These are phyloP conservation scores for Hydraecia micacea DNA, from an alignment of 2,888 invertebrate genomes.

Conservation along the genomic window DNA sequence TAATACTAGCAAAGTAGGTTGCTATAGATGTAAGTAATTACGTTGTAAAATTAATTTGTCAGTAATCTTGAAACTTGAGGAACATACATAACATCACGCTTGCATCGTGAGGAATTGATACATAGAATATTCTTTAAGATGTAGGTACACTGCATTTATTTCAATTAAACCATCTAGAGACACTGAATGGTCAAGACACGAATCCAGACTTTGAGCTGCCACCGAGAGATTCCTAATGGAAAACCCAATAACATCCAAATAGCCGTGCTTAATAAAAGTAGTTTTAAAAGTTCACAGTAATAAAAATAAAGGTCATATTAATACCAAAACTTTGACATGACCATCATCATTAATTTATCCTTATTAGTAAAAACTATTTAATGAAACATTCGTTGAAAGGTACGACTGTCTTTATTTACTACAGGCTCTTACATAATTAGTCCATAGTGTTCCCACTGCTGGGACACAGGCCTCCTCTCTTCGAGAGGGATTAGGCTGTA, in stretches of 20 bases:
- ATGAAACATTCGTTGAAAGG: not conserved
- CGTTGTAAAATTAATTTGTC: not conserved
- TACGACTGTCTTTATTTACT: not conserved
- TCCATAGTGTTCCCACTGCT: not conserved
- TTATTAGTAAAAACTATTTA: not conserved
- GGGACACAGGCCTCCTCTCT: not conserved
- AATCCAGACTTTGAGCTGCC: not conserved
- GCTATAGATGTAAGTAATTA: not conserved
- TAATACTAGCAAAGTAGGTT: constrained; percentile 14
- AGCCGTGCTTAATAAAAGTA: not conserved
- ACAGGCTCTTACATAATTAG: too few species aligned
- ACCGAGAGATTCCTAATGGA: not conserved
- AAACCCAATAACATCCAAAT: not conserved
- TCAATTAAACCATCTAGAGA: not conserved
- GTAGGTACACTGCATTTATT: not conserved
- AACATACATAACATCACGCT: not conserved
- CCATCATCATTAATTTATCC: not conserved
- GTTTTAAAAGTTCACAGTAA: not conserved
- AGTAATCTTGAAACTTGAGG: not conserved
- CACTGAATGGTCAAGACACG: not conserved
- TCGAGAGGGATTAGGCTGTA: not conserved
- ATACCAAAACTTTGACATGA: not conserved
- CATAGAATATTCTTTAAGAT: too few species aligned
- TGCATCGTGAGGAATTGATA: not conserved
- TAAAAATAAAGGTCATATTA: not conserved